Evolutionary conservation across 2,888 invertebrate genomes (phyloP).

Genomic region (Apamea crenata): DNA sequence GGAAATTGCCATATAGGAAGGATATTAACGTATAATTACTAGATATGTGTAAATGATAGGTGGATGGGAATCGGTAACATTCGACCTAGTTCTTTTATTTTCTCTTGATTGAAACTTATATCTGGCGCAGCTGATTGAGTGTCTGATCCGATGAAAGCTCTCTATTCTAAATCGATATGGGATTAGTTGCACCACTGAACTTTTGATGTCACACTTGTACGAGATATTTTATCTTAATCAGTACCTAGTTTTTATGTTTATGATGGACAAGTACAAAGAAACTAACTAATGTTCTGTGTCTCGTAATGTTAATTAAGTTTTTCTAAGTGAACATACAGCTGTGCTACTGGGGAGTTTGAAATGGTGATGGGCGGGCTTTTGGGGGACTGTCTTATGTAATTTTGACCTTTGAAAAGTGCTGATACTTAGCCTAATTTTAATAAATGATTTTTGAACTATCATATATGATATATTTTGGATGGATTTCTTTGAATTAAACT

Average conservation of each 20-base stretch:
- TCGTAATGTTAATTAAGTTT: too few species aligned
- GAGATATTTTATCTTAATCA: not conserved
- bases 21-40: not conserved
- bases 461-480: not conserved
- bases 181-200: not conserved
- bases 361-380: too few species aligned
- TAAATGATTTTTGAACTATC: not conserved
- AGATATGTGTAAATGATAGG: not conserved
- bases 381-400: too few species aligned
- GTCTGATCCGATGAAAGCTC: not conserved
- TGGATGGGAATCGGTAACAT: not conserved
- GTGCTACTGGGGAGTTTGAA: too few species aligned
- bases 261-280: not conserved
- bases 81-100: slow-evolving; percentile 16
- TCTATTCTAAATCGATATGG: slow-evolving; percentile 19
- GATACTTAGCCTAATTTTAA: too few species aligned
- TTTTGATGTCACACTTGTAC: not conserved
- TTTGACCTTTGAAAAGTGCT: too few species aligned
- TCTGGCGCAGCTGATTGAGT: slow-evolving; percentile 14
- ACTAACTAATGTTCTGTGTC: too few species aligned
- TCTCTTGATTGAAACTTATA: slow-evolving; percentile 11
- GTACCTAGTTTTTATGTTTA: not conserved
- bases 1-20: too few species aligned
- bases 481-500: not conserved
- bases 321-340: too few species aligned